phyloP scores from a whole-genome alignment of 2,888 invertebrate species.

The Rotaria macrura region DNA sequence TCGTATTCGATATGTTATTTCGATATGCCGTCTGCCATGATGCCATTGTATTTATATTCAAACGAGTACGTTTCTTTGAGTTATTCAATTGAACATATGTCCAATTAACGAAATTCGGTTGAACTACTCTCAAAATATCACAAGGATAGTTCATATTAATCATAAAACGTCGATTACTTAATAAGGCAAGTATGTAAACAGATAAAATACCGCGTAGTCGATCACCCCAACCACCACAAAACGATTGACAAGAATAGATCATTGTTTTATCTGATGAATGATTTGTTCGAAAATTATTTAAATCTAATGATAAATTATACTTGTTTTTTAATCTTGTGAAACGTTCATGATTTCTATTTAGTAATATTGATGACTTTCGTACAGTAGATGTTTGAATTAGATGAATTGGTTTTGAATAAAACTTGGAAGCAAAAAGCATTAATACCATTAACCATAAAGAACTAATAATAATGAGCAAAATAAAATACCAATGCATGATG shows the following conservation, averaged over 20 bases:
- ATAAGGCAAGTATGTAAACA: conserved; percentile 32
- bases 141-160: conserved; percentile 35
- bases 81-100: background rate
- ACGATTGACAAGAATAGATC: background rate
- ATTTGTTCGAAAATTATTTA: background rate
- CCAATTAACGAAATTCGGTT: conserved; percentile 19
- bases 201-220: conserved; percentile 35
- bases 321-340: background rate
- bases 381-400: background rate
- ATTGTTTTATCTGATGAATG: background rate
- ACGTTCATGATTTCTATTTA: background rate
- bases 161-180: conserved; percentile 34
- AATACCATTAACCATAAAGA: too few relatives aligned
- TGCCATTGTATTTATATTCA: too few relatives aligned
- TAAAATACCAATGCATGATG: too few relatives aligned
- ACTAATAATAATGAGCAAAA: too few relatives aligned
- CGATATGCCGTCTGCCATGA: too few relatives aligned
- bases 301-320: background rate
- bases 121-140: conserved; percentile 27
- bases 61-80: too few relatives aligned
- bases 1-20: too few relatives aligned
- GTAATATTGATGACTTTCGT: background rate
- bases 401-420: background rate
- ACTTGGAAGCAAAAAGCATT: too few relatives aligned
- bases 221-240: conserved; percentile 35